These are phyloP conservation scores for Brachystomella parvula DNA, from an alignment of 1,140 invertebrate species.

Conservation along the genomic window DNA sequence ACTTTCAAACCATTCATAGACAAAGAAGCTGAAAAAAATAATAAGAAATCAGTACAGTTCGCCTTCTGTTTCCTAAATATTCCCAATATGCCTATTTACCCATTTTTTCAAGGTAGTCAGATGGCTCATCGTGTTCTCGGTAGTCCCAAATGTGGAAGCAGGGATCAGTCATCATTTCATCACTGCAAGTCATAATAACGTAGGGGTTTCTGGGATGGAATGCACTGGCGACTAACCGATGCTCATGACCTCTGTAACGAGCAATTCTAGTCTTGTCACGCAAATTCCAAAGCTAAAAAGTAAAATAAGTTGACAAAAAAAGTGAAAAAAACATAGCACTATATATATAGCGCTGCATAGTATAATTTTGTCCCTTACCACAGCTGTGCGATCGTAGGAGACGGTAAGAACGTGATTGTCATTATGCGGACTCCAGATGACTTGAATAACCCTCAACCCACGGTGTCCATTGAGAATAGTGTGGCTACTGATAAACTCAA, in stretches of 20 bases:
- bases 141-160: slow-evolving; percentile 34
- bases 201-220: slow-evolving; percentile 30
- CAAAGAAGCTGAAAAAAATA: background rate
- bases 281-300: slow-evolving; percentile 31
- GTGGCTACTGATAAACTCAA: slow-evolving; percentile 20
- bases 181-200: slow-evolving; percentile 25
- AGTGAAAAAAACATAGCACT: background rate
- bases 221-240: slow-evolving; percentile 25
- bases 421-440: slow-evolving; percentile 31
- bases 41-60: background rate
- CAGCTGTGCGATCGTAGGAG: slow-evolving; percentile 31
- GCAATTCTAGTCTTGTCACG: slow-evolving; percentile 19
- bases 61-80: background rate
- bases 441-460: slow-evolving; percentile 25
- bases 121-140: slow-evolving; percentile 1
- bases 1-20: background rate
- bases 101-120: background rate
- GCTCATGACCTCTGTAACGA: slow-evolving; percentile 28
- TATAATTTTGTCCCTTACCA: slow-evolving; percentile 18
- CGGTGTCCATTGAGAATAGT: slow-evolving; percentile 18
- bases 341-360: background rate
- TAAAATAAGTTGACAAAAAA: too few relatives aligned
- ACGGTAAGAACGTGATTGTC: slow-evolving; percentile 22
- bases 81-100: background rate
- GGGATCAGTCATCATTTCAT: slow-evolving; percentile 26